A percentile compares a stretch with the other conserved stretches of the same genome.
Evolutionary conservation across 2,888 invertebrate genomes (phyloP).

Genomic region (Tachina fera): DNA sequence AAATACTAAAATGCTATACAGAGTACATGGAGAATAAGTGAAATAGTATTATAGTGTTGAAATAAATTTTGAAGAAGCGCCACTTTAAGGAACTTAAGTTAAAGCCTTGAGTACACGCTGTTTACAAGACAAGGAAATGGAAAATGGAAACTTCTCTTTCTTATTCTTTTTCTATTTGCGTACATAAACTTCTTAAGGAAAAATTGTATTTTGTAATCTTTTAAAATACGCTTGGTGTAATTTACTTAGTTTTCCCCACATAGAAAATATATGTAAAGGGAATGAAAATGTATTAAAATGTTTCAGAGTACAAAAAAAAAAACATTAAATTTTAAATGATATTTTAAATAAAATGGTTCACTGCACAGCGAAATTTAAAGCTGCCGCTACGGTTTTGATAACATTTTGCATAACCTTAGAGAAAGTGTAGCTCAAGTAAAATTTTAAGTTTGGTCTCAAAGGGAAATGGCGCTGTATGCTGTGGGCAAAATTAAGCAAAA

Average conservation of each 20-base stretch:
- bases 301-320: no score
- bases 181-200: not conserved
- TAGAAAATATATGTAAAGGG: not conserved
- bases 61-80: constrained; percentile 15
- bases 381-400: no score
- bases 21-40: constrained; percentile 30
- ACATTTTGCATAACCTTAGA: no score
- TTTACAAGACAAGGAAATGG: constrained; percentile 40
- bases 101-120: constrained; percentile 32
- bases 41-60: constrained; percentile 33
- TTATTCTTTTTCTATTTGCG: not conserved
- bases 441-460: no score
- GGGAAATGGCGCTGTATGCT: no score
- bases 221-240: not conserved
- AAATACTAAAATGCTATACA: not conserved
- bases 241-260: not conserved
- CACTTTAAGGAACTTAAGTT: constrained; percentile 41
- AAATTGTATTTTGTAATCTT: constrained; percentile 24
- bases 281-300: not conserved
- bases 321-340: no score
- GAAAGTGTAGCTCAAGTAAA: no score
- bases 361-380: no score
- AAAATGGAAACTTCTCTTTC: not conserved
- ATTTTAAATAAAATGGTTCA: no score
- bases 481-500: no score